Evolutionary conservation across 2,797 vertebrate species (phyloP), one percentile per base, ranked within the genome.

Genomic region (Hylomyscus alleni): DNA sequence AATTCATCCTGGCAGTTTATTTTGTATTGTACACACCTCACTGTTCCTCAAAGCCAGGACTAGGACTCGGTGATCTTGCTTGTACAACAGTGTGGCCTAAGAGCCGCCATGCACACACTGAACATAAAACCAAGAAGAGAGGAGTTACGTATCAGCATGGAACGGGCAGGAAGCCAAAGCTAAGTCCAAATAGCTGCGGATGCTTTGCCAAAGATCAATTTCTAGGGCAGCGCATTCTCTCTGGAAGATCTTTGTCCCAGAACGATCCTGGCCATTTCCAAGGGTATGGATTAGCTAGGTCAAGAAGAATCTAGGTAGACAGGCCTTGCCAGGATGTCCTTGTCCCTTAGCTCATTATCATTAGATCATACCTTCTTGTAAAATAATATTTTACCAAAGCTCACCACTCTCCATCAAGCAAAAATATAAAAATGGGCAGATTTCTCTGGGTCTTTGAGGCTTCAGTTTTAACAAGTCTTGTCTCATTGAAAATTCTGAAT

Each of bases 191-290:
- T 44, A 52, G 52, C 92, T 95, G 62, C 95, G 54, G 26, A 31
- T 94, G 6, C 91, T 97, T 95, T 85, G n/a, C 67, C 47, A 58
- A 56, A 44, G 85, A 95, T 93, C 92, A 50, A 11, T 90, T 93
- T 88, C 73, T 91, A 89, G 44, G 77, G 37, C 12, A 89, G 60
- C 81, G 77, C 24, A 17, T 44, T 60, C 56, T 44, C 37, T 83
- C 24, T 83, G 52, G 50, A n/a, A 54, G 29, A 24, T 19, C 1
- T 29, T 19, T 40, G 24, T 76, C 56, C 54, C 69, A 76, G 69
- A 44, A 3, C 17, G 56, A 84, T 67, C 58, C 20, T 67, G 29
- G 47, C 13, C 19, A 44, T 56, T 54, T 24, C 69, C 47, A 24
- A 12, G 77, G 75, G 29, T 8, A 60, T 62, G 47, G 34, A 83